These are phyloP conservation scores for Meandrusa payeni DNA, from an alignment of 2,888 invertebrate species.

Conservation along the genomic window DNA sequence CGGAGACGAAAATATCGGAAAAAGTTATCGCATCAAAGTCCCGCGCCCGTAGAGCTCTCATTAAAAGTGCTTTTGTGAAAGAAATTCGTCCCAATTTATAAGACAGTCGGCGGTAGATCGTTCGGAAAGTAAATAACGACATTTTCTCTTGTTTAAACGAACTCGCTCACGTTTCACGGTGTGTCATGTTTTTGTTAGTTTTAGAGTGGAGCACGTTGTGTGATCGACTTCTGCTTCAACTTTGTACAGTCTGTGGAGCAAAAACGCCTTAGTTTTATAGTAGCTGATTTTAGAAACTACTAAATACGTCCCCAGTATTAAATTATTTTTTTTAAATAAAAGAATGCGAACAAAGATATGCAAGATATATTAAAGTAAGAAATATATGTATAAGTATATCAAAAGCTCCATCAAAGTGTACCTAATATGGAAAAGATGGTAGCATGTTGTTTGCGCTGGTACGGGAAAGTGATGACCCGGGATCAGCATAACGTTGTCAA, in stretches of 20 bases:
- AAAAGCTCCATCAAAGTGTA: too few species aligned
- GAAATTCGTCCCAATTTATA: constrained; percentile 72
- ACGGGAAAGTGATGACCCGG: too few species aligned
- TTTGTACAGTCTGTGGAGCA: constrained; percentile 26
- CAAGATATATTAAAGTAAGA: too few species aligned
- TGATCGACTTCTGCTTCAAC: constrained; percentile 29
- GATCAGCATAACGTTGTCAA: too few species aligned
- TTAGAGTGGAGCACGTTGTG: constrained; percentile 28
- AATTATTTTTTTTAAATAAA: too few species aligned
- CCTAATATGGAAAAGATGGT: too few species aligned
- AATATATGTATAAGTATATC: too few species aligned
- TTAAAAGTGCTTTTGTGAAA: constrained; percentile 75
- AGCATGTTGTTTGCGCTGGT: too few species aligned
- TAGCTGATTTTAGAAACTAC: too few species aligned
- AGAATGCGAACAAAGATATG: too few species aligned
- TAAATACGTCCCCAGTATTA: too few species aligned
- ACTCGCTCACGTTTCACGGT: constrained; percentile 29
- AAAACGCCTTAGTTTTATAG: too few species aligned
- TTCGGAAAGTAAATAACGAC: constrained; percentile 65
- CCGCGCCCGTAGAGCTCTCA: constrained; percentile 70
- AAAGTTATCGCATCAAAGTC: constrained; percentile 77
- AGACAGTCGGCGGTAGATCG: constrained; percentile 63
- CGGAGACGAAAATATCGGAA: constrained; percentile 72
- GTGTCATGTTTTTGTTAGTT: constrained; percentile 31
- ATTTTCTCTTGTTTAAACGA: constrained; percentile 59